These are phyloP conservation scores for Acanthosepion esculentum DNA, from an alignment of 2,888 invertebrate genomes.

Conservation along the genomic window DNA sequence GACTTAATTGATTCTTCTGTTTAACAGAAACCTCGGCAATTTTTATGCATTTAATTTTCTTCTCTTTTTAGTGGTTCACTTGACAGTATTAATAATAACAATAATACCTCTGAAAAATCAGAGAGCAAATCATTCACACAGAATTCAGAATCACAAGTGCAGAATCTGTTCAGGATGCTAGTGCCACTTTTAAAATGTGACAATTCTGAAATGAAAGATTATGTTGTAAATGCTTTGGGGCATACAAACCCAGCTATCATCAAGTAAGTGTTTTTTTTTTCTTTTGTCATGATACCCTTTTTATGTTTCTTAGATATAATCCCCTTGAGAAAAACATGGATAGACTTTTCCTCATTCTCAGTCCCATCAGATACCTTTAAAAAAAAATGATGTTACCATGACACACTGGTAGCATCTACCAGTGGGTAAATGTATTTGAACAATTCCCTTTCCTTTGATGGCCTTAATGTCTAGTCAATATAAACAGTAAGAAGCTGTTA, in stretches of 20 bases:
- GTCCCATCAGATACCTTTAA: no score
- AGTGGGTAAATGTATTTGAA: no score
- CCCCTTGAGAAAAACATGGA: no score
- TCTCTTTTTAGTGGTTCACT: slow-evolving; percentile 2
- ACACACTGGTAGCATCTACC: no score
- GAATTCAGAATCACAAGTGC: slow-evolving; percentile 76
- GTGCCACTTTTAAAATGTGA: slow-evolving; percentile 95
- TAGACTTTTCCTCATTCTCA: not conserved
- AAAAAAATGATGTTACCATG: no score
- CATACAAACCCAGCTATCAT: slow-evolving; percentile 95
- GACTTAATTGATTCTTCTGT: no score
- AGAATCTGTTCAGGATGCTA: slow-evolving; percentile 90
- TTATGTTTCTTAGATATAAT: not conserved
- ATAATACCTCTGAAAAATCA: slow-evolving; percentile 10
- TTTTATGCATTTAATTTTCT: not conserved
- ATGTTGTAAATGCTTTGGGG: slow-evolving; percentile 91
- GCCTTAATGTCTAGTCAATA: no score
- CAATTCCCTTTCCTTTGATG: no score
- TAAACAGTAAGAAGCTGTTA: no score
- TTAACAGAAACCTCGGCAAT: not conserved
- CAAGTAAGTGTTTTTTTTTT: slow-evolving; percentile 81
- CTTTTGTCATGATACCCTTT: no score
- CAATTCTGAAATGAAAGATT: slow-evolving; percentile 92
- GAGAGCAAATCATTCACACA: slow-evolving; percentile 88
- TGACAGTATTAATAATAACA: slow-evolving; percentile 34